phyloP scores from a whole-genome alignment of 2,797 vertebrate species.

The Halcyon leucocephala region DNA sequence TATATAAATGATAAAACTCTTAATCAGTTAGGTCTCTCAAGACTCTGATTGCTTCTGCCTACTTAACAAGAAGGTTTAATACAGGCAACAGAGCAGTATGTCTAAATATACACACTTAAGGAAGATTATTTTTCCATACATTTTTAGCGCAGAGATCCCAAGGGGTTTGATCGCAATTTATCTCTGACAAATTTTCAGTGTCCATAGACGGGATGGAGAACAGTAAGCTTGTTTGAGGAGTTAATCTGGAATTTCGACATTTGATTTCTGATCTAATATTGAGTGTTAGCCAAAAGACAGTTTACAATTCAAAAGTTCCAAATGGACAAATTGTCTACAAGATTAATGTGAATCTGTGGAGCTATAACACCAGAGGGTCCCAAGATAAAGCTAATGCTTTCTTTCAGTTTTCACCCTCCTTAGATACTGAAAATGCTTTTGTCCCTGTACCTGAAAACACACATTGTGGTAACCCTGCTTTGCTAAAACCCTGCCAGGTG shows the following conservation, averaged over 20 bases:
- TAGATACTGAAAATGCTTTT: not conserved
- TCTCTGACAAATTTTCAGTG: not conserved
- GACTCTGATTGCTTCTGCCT: conserved; percentile 43
- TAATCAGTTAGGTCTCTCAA: conserved; percentile 23
- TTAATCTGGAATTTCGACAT: not conserved
- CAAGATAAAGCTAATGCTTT: not conserved
- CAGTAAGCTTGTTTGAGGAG: not conserved
- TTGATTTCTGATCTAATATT: not conserved
- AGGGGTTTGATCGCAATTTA: not conserved
- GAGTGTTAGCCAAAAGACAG: not conserved
- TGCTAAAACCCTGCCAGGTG: not conserved
- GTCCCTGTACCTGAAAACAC: not conserved
- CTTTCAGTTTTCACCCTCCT: not conserved
- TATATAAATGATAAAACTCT: conserved; percentile 20
- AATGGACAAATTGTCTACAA: not conserved
- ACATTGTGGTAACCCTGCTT: not conserved
- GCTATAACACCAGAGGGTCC: not conserved
- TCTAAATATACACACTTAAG: conserved; percentile 1
- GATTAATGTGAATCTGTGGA: not conserved
- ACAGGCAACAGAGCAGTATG: not conserved
- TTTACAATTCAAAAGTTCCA: not conserved
- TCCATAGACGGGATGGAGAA: not conserved
- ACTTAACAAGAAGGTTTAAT: not conserved
- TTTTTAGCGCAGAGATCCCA: not conserved
- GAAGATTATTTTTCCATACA: not conserved